Evolutionary conservation across 1,140 invertebrate genomes (phyloP).

Genomic region (Drosophila biarmipes): DNA sequence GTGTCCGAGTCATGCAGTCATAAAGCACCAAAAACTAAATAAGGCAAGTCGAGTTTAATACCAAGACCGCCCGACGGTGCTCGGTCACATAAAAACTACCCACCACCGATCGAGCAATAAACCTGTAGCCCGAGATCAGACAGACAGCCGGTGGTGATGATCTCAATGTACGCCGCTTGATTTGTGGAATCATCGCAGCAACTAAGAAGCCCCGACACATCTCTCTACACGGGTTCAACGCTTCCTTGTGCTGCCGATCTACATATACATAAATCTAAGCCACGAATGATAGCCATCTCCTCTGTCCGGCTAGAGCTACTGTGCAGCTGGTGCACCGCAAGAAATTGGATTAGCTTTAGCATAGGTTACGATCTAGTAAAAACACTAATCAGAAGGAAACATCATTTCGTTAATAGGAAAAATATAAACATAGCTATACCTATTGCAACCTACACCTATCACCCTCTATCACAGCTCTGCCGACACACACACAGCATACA

Average conservation of each 20-base stretch:
- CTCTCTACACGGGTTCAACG: slow-evolving; percentile 6
- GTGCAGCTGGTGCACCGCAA: slow-evolving; percentile 21
- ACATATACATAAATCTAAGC: slow-evolving; percentile 47
- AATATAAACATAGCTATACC: too few species aligned
- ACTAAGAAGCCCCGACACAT: slow-evolving; percentile 13
- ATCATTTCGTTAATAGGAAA: too few species aligned
- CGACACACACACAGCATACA: too few species aligned
- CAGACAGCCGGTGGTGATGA: slow-evolving; percentile 66
- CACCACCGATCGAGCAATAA: slow-evolving; percentile 71
- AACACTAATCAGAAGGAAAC: too few species aligned
- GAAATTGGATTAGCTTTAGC: not conserved
- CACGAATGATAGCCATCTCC: slow-evolving; percentile 36
- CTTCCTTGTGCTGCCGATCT: slow-evolving; percentile 18
- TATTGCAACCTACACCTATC: too few species aligned
- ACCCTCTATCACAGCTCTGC: too few species aligned
- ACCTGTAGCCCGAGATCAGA: slow-evolving; percentile 60
- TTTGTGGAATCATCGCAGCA: slow-evolving; percentile 64
- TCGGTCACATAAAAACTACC: slow-evolving; percentile 76
- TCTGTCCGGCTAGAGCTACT: slow-evolving; percentile 46
- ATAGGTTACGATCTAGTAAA: too few species aligned
- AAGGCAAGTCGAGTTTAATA: slow-evolving; percentile 72
- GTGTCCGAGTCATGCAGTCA: slow-evolving; percentile 64
- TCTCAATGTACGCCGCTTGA: slow-evolving; percentile 72
- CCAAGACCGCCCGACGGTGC: slow-evolving; percentile 25
- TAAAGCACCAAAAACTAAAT: slow-evolving; percentile 69